Evolutionary conservation across 2,113 vertebrate genomes (phyloP), one percentile per base, ranked within the genome.

Genomic region (Arothron firmamentum): DNA sequence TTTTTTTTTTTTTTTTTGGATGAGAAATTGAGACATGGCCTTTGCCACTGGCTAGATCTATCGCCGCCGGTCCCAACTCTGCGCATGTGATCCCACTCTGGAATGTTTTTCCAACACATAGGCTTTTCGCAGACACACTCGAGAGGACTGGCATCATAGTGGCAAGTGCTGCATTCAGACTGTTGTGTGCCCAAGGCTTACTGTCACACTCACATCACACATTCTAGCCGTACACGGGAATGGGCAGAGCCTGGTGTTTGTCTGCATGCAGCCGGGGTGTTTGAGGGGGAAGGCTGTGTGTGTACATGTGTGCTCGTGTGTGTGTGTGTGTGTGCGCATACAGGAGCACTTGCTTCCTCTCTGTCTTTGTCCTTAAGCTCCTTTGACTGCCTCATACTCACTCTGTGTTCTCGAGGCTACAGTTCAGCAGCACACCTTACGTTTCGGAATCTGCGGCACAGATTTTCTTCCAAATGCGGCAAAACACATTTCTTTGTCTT

Each of bases 81-180:
- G 84, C 85, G 79, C 77, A 87, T 79, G 86, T 81, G 85, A 87
- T 84, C 85, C 86, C 76, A 57, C 81, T 82, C 82, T 82, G 87
- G 85, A 88, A 88, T 90, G 87, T 86, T 88, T 87, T 81, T 85
- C 83, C 78, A 87, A 85, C 84, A 87, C 82, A 80, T 84, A 81
- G 78, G 81, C 79, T 83, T 90, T 89, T 90, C 85, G 68, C 88
- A 73, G 80, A 70, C 76, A 83, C 55, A 71, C 78, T 75, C 78
- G 78, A 88, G 85, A 84, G 84, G 80, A 73, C 82, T 90, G 82
- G 81, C 90, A 88, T 77, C 67, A 60, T 17, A 56, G 84, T 91
- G 88, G 74, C 79, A 91, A 90, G 88, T 88, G 89, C 84, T 87
- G 83, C 85, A 80, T 81, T 71, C 85, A 78, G 85, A 74, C 75